Evolutionary conservation across 1,140 invertebrate genomes (phyloP), one percentile per base, ranked within the genome.

Genomic region (Solenopsis invicta): DNA sequence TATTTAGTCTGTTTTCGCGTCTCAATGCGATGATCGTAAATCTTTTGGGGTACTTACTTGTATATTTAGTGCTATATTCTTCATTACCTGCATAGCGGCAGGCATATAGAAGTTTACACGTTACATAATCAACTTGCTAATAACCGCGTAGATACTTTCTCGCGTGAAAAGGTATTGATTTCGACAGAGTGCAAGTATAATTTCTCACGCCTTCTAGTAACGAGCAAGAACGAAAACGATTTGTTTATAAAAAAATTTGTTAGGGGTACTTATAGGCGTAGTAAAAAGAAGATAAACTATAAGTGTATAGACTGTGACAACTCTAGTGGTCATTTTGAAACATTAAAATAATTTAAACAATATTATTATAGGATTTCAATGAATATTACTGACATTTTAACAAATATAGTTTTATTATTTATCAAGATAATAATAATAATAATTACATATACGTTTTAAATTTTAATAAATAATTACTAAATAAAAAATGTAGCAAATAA

Each of bases 101-200:
- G 45, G 2, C 13, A 69, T 1, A 80, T 5, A 81, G 48, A 24
- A 81, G 16, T 71, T 54, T 81, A 13, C 75, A 80, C 34, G 16
- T 81, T 81, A 54, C 9, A 54, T 81, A 81, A 80, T 41, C 18
- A 29, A 81, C 10, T 54, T 80, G 13, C 45, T 52, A 29, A 80
- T 9, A 48, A 12, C 8, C 2, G 21, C 1, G 2, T 37, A 45
- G 21, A 45, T 62, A 64, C 61, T 71, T 71, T 71, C 48, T 48
- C 34, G 21, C 24, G 18, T 74, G 18, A 71, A 56, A 81, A 52
- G 34, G 9, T n/a, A 80, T 81, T 41, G 48, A 56, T 81, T 69
- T 69, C 48, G 5, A 81, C 64, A 56, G 48, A 71, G 48, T 24
- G 18, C 41, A 69, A 81, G 34, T n/a, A 54, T 81, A 81, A 81